These are phyloP conservation scores for Dioctria linearis DNA, from an alignment of 2,888 invertebrate species.

Conservation along the genomic window DNA sequence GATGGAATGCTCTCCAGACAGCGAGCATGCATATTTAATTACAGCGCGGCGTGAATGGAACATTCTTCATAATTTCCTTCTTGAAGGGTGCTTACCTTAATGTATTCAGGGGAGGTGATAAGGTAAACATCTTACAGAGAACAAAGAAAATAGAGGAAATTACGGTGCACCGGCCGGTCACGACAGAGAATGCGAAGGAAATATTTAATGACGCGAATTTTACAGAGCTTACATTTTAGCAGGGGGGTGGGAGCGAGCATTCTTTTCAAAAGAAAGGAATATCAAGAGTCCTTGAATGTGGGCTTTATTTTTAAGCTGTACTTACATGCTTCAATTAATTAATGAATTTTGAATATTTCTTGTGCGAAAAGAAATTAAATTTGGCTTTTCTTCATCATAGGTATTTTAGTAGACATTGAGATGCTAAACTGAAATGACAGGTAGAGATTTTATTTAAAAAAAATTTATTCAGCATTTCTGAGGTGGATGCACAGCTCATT, in stretches of 20 bases:
- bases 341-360: too few relatives aligned
- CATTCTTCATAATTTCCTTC: conserved; percentile 43
- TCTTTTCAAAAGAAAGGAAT: background rate
- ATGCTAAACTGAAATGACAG: too few relatives aligned
- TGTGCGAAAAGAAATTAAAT: too few relatives aligned
- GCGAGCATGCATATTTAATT: conserved; percentile 27
- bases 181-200: conserved; percentile 1
- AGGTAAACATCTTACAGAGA: background rate
- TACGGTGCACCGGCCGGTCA: conserved; percentile 5
- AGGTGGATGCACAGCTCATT: too few relatives aligned
- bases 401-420: too few relatives aligned
- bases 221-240: background rate
- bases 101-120: conserved; percentile 29
- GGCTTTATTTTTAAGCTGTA: too few relatives aligned
- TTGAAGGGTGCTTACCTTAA: conserved; percentile 41
- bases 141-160: background rate
- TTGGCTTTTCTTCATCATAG: too few relatives aligned
- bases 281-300: too few relatives aligned
- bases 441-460: too few relatives aligned
- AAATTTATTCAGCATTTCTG: too few relatives aligned
- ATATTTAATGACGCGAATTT: conserved; percentile 14
- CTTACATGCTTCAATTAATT: too few relatives aligned
- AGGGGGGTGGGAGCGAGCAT: background rate
- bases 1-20: conserved; percentile 23
- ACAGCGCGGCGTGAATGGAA: conserved; percentile 9